Evolutionary conservation across 2,888 invertebrate genomes (phyloP).

Genomic region (Laothoe populi): DNA sequence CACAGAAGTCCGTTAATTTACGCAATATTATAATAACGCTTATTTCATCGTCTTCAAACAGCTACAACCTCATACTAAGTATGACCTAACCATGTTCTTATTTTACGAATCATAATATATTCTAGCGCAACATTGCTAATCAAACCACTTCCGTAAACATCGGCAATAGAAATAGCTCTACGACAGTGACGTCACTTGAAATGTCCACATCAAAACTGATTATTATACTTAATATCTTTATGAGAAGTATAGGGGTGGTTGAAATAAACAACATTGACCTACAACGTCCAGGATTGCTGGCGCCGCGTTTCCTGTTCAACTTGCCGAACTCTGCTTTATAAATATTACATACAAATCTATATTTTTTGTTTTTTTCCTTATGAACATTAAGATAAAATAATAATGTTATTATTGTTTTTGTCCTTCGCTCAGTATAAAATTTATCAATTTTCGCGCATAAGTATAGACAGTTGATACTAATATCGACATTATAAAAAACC

Average conservation of each 20-base stretch:
- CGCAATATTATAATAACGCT: no score
- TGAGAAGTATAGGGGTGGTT: neutral
- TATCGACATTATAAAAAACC: no score
- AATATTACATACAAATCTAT: neutral
- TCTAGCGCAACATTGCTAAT: no score
- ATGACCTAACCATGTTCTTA: no score
- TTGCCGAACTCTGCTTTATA: slow-evolving; percentile 1
- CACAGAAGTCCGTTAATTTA: no score
- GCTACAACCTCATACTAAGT: no score
- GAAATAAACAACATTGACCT: slow-evolving; percentile 26
- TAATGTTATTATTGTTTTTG: no score
- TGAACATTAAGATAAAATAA: neutral
- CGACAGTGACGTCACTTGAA: neutral
- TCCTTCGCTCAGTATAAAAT: no score
- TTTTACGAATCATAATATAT: no score
- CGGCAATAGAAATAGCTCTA: neutral
- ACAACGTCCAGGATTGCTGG: slow-evolving; percentile 22
- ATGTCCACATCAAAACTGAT: neutral
- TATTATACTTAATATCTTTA: neutral
- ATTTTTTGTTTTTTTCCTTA: neutral
- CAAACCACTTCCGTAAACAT: neutral
- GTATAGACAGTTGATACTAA: no score
- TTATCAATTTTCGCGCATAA: no score
- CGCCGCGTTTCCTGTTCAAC: slow-evolving; percentile 23
- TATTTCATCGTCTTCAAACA: no score